A percentile compares a stretch with the other conserved stretches of the same genome.
phyloP scores from a whole-genome alignment of 2,888 invertebrate species.

The Conomelus anceps region DNA sequence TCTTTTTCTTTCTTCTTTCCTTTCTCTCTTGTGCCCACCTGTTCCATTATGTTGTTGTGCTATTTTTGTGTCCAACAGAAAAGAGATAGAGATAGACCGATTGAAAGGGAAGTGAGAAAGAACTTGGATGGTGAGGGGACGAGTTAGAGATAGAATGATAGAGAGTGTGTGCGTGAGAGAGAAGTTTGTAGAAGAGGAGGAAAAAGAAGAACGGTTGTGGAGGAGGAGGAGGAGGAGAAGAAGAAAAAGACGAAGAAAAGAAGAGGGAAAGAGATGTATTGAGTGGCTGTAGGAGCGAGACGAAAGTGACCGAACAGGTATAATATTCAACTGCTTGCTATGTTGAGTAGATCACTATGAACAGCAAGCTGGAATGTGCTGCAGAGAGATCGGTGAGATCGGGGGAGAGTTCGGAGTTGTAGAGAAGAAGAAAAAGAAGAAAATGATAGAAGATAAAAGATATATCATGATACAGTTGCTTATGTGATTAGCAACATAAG shows the following conservation, averaged over 20 bases:
- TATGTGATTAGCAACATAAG: too few relatives aligned
- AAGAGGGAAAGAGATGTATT: background rate
- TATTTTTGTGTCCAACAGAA: background rate
- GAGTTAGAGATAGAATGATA: too few relatives aligned
- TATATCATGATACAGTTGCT: too few relatives aligned
- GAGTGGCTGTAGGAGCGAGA: background rate
- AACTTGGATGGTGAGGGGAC: background rate
- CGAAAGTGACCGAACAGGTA: background rate
- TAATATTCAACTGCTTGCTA: background rate
- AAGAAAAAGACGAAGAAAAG: background rate
- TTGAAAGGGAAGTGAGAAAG: background rate
- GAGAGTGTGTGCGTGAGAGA: background rate
- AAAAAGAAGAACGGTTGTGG: background rate
- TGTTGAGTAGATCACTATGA: background rate
- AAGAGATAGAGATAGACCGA: background rate
- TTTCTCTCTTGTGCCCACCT: background rate
- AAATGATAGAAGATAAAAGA: too few relatives aligned
- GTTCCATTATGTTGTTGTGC: background rate
- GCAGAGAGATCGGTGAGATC: background rate
- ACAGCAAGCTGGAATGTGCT: background rate
- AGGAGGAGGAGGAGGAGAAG: background rate
- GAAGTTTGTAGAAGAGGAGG: background rate
- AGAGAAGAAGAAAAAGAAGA: too few relatives aligned
- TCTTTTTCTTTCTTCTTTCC: background rate
- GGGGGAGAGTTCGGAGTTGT: too few relatives aligned